Base-by-base conservation (phyloP, 1,140 invertebrate species). In the Mactra quadrangularis region DNA sequence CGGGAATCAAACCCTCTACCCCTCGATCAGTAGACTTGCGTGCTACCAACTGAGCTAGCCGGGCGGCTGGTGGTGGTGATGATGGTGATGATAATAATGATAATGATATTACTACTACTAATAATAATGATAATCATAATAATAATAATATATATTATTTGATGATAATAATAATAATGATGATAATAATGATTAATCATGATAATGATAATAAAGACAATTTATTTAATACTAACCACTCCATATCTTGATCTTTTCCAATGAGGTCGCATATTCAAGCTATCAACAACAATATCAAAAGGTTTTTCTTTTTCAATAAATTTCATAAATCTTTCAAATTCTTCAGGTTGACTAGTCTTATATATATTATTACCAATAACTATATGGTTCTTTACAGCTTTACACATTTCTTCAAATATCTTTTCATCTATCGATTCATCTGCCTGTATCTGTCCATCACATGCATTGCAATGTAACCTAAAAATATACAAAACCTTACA, bases 211-310 rank as follows among this genome's bases (percentile, higher is more conserved):
- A n/a, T n/a, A n/a, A n/a, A n/a, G n/a, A n/a, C n/a, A n/a, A n/a
- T n/a, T n/a, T n/a, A n/a, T n/a, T n/a, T n/a, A n/a, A n/a, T n/a
- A n/a, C n/a, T n/a, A n/a, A n/a, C n/a, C n/a, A n/a, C n/a, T n/a
- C n/a, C n/a, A n/a, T n/a, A n/a, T n/a, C n/a, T 62, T 62, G 7
- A 62, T n/a, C n/a, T 70, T 29, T 11, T 29, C n/a, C 62, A 22
- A 50, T 1, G 25, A 31, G 27, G 13, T 59, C 27, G 22, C n/a
- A 75, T n/a, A 31, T 75, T 75, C 17, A 55, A 45, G 3, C 19
- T 55, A 75, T 75, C 71, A 7, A 75, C 31, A 1, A 75, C 71
- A 45, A 41, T 59, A 47, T 75, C 71, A 60, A 75, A 75, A 7
- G 62, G 62, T 19, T 31, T 15, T n/a, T 45, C 22, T 19, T 60